These are phyloP conservation scores for Arizona elegans DNA, from an alignment of 2,113 vertebrate genomes.

Conservation along the genomic window DNA sequence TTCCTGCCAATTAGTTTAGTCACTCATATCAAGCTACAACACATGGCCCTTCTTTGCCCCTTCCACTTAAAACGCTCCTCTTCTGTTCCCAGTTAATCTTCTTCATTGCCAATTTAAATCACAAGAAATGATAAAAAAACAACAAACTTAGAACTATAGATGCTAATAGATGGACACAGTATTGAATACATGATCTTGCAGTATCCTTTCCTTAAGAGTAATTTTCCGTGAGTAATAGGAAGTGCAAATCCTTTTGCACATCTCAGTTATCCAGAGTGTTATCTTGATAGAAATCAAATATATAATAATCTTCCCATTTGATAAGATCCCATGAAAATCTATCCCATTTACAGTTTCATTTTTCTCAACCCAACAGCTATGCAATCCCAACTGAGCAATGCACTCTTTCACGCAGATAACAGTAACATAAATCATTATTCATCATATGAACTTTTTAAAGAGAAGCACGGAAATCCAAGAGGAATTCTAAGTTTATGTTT, in stretches of 20 bases:
- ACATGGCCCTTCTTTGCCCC: not conserved
- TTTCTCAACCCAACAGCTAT: not conserved
- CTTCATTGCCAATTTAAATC: not conserved
- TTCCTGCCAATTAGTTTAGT: not conserved
- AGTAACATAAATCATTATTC: not conserved
- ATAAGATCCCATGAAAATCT: not conserved
- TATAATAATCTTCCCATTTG: not conserved
- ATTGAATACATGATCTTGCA: not conserved
- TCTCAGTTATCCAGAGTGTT: not conserved
- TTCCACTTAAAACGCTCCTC: not conserved
- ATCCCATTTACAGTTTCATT: not conserved
- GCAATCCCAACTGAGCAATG: not conserved
- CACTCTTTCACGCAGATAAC: not conserved
- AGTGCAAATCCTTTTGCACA: not conserved
- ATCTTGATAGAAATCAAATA: not conserved
- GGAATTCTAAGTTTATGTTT: slow-evolving; percentile 26
- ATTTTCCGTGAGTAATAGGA: not conserved
- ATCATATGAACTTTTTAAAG: not conserved
- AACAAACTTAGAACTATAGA: not conserved
- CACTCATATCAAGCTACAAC: not conserved
- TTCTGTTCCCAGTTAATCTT: not conserved
- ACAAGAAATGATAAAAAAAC: not conserved
- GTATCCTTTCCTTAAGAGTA: not conserved
- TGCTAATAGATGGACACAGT: not conserved
- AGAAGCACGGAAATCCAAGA: slow-evolving; percentile 4